These are phyloP conservation scores for Metellina segmentata DNA, from an alignment of 2,888 invertebrate genomes.

Conservation along the genomic window DNA sequence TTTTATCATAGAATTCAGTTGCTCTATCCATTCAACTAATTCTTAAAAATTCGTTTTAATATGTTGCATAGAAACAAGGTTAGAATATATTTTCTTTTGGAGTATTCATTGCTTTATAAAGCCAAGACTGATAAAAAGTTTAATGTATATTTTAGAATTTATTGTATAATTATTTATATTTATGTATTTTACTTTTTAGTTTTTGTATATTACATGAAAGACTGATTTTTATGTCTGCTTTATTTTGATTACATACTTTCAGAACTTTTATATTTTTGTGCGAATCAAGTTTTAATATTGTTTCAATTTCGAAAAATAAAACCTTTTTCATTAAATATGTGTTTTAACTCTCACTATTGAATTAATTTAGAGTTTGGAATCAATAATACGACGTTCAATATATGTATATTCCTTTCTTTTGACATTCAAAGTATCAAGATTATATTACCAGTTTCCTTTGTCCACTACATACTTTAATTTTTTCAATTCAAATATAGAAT, in stretches of 20 bases:
- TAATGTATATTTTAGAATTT: background rate
- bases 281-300: background rate
- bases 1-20: no score
- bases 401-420: no score
- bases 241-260: background rate
- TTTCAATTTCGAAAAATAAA: background rate
- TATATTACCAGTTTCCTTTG: no score
- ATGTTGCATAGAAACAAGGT: background rate
- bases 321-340: no score
- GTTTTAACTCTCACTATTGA: no score
- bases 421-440: no score
- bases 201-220: background rate
- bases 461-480: no score
- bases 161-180: background rate
- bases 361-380: no score
- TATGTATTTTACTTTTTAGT: background rate
- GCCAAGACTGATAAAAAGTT: background rate
- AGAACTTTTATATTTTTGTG: background rate
- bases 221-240: slow-evolving; percentile 14
- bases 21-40: no score
- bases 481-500: no score
- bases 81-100: background rate
- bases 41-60: no score
- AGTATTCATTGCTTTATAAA: background rate
- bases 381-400: no score